phyloP scores from a whole-genome alignment of 2,888 invertebrate species.

The Pegoplata infirma region DNA sequence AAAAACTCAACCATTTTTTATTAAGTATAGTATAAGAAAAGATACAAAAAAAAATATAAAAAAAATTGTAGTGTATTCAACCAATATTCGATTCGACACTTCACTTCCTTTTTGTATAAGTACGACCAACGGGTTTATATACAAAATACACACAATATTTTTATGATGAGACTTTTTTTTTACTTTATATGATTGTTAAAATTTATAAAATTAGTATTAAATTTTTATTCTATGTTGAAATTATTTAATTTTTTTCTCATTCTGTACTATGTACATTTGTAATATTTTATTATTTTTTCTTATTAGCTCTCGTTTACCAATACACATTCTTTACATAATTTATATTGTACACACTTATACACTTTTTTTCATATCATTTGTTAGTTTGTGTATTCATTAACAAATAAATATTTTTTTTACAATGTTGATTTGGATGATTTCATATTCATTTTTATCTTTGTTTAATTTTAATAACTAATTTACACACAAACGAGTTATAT shows the following conservation, averaged over 20 bases:
- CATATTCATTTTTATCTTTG: constrained; percentile 29
- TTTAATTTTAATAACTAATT: constrained; percentile 34
- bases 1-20: background rate
- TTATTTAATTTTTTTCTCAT: constrained; percentile 15
- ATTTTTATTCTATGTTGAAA: constrained; percentile 25
- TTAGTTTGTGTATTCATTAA: constrained; percentile 48
- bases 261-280: background rate
- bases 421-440: constrained; percentile 53
- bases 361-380: constrained; percentile 23
- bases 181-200: background rate
- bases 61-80: constrained; percentile 18
- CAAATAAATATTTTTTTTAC: constrained; percentile 36
- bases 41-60: too few species aligned
- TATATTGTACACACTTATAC: constrained; percentile 48
- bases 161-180: background rate
- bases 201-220: too few species aligned
- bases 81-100: constrained; percentile 19
- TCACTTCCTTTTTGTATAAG: constrained; percentile 33
- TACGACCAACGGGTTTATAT: too few species aligned
- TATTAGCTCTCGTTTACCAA: constrained; percentile 40
- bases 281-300: constrained; percentile 12
- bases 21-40: too few species aligned
- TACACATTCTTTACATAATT: constrained; percentile 60
- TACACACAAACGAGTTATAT: constrained; percentile 64
- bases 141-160: background rate